Conservation (phyloP, 2,888 invertebrate species). For the Entomobrya proxima region DNA sequence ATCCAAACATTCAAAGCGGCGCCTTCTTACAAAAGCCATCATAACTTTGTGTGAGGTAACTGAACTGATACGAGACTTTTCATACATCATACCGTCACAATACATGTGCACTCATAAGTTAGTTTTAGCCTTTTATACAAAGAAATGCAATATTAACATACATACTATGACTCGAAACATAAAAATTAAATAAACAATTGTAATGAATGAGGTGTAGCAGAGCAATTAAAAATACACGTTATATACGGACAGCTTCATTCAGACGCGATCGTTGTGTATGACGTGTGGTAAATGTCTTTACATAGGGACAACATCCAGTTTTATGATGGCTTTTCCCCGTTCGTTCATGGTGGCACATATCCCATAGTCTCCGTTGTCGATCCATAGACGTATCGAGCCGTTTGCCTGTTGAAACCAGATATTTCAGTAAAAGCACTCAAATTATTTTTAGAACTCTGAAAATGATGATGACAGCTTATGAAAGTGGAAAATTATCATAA, state of each 20-base stretch:
- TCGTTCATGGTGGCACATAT: constrained; percentile 70
- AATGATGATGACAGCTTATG: neutral
- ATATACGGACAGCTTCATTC: neutral
- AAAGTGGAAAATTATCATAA: constrained; percentile 25
- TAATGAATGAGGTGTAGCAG: constrained; percentile 26
- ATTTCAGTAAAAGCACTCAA: neutral
- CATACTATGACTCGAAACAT: neutral
- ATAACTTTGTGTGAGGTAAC: too few relatives aligned
- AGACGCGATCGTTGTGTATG: neutral
- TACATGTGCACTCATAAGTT: too few relatives aligned
- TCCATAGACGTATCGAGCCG: constrained; percentile 60
- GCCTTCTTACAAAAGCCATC: too few relatives aligned
- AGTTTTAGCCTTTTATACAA: too few relatives aligned
- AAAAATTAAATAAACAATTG: neutral
- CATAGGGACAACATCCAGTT: constrained; percentile 66
- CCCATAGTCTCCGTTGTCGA: constrained; percentile 60
- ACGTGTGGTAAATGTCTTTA: neutral
- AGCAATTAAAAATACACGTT: constrained; percentile 36
- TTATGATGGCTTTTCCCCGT: constrained; percentile 70
- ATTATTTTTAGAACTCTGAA: constrained; percentile 37
- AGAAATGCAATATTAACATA: too few relatives aligned
- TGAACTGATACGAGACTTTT: too few relatives aligned
- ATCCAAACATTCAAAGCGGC: too few relatives aligned
- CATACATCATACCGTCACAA: too few relatives aligned
- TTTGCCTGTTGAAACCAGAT: constrained; percentile 60